Evolutionary conservation across 2,113 vertebrate genomes (phyloP), one percentile per base, ranked within the genome.

Genomic region (Synchiropus splendidus): DNA sequence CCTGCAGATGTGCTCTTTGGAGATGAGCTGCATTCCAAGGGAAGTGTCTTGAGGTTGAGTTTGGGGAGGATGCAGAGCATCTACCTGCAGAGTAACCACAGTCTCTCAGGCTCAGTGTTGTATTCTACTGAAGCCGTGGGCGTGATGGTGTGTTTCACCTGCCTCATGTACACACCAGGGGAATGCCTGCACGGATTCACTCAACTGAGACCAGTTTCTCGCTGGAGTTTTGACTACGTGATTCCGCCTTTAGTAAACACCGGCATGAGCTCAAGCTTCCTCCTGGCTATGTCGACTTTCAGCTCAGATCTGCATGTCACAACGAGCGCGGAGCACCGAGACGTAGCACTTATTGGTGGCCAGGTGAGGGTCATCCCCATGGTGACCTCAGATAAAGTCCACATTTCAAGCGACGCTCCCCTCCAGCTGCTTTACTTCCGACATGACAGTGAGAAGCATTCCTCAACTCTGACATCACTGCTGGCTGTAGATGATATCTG

Each of bases 71-170:
- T 53, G 31, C 53, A 67, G 44, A 59, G 45, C 16, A 16, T 58
- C 39, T 43, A 32, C 31, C 18, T 57, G 18, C 32, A 56, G 48
- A 64, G 57, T 48, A 63, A 42, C 47, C 36, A 38, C 42, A 59
- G 45, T 31, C 36, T 72, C 3, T 65, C 57, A 36, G 57, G 45
- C 32, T 77, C 45, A 27, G 31, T 51, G 42, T 13, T 70, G 34
- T 59, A 45, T 31, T 58, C 55, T 8, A 2, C 64, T 17, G 11
- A 52, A 45, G 45, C 58, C 38, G 45, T 60, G 1, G 36, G 58
- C 16, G 45, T 64, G 9, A 34, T 61, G 9, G 42, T 59, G 31
- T 43, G 48, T 43, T 69, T 64, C 32, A 54, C 48, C 31, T 55
- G 55, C 17, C 48, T 18, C n/a, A 30, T 30, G 38, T 16, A 17